phyloP scores from a whole-genome alignment of 92 coral and sea anemone species.

The Porites lobata region DNA sequence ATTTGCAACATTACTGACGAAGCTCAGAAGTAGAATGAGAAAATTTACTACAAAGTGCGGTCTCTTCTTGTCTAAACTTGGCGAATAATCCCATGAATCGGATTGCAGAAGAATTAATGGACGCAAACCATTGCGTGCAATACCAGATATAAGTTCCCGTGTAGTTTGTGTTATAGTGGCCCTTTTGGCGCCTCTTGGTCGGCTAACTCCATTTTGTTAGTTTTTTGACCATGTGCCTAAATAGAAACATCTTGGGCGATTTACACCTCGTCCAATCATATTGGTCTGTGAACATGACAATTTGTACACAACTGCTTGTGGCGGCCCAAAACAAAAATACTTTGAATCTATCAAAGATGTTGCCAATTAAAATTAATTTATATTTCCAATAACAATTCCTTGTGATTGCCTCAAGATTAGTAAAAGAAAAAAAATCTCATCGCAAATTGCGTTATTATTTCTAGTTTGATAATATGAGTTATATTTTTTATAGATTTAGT shows the following conservation, averaged over 20 bases:
- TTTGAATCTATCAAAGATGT: background rate
- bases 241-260: slow-evolving; percentile 28
- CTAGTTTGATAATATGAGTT: too few species aligned
- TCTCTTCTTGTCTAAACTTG: background rate
- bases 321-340: background rate
- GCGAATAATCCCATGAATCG: background rate
- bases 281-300: too few species aligned
- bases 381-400: background rate
- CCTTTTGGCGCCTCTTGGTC: slow-evolving; percentile 29
- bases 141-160: background rate
- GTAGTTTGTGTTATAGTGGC: slow-evolving; percentile 27
- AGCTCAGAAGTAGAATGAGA: too few species aligned
- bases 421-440: too few species aligned
- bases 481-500: background rate
- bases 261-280: slow-evolving; percentile 20
- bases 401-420: background rate
- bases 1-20: too few species aligned
- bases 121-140: slow-evolving; percentile 32
- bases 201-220: background rate
- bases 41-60: too few species aligned
- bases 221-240: slow-evolving; percentile 33
- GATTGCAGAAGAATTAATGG: slow-evolving; percentile 20
- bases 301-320: slow-evolving; percentile 8
- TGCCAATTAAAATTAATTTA: background rate
- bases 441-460: too few species aligned